Evolutionary conservation across 2,113 vertebrate genomes (phyloP).

Genomic region (Gallinago paraguaiae): DNA sequence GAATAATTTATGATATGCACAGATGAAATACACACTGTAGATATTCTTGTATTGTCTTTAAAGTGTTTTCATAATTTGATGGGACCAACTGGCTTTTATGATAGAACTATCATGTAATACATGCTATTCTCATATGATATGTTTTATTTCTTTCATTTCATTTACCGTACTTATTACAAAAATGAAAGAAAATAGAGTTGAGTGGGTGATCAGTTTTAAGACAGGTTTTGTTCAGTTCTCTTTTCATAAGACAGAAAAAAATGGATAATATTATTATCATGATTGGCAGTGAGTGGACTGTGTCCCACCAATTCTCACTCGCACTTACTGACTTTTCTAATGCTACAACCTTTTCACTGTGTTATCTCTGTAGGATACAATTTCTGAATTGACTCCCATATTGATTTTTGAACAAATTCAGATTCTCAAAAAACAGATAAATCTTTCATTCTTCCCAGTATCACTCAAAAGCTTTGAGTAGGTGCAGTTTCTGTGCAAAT

Average conservation of each 20-base stretch:
- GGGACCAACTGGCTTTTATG: neutral
- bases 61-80: neutral
- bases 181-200: neutral
- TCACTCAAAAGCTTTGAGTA: neutral
- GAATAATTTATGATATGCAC: neutral
- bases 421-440: neutral
- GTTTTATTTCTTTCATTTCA: neutral
- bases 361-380: neutral
- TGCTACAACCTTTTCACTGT: neutral
- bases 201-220: neutral
- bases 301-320: neutral
- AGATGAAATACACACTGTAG: neutral
- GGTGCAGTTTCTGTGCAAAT: neutral
- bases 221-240: neutral
- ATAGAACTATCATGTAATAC: neutral
- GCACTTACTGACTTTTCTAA: neutral
- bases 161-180: neutral
- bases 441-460: neutral
- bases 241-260: neutral
- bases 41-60: neutral
- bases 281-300: neutral
- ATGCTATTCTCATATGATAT: neutral
- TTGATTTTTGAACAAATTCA: neutral
- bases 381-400: neutral
- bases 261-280: neutral